Evolutionary conservation across 2,888 invertebrate genomes (phyloP).

Genomic region (Meteorus colon): DNA sequence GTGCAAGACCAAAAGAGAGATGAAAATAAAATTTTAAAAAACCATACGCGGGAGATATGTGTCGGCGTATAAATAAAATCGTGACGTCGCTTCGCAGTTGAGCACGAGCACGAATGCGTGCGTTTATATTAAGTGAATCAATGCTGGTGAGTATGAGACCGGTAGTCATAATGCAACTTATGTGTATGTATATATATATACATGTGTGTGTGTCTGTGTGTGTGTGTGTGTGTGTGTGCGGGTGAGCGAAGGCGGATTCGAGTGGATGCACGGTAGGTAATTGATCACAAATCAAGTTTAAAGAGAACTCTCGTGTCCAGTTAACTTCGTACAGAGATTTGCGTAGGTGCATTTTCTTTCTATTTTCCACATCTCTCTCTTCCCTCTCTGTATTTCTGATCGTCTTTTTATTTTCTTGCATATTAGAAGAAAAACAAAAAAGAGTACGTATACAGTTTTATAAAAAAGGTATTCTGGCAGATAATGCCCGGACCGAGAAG

Average conservation of each 20-base stretch:
- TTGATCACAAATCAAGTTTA: conserved; percentile 74
- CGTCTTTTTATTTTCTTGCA: conserved; percentile 44
- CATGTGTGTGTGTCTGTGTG: background rate
- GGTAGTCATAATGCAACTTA: conserved; percentile 23
- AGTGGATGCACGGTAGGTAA: conserved; percentile 69
- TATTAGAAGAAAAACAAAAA: background rate
- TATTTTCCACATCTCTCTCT: conserved; percentile 33
- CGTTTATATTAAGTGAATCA: conserved; percentile 59
- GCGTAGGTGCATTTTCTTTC: conserved; percentile 49
- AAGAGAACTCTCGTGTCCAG: conserved; percentile 62
- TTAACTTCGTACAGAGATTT: conserved; percentile 54
- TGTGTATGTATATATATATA: background rate
- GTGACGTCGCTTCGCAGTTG: conserved; percentile 57
- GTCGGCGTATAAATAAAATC: conserved; percentile 70
- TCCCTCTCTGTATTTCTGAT: conserved; percentile 46
- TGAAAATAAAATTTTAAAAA: conserved; percentile 36
- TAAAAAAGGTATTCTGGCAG: background rate
- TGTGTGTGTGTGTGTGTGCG: conserved; percentile 9
- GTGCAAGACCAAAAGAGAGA: conserved; percentile 56
- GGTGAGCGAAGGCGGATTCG: conserved; percentile 40
- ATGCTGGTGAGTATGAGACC: conserved; percentile 37
- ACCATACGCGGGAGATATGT: conserved; percentile 44
- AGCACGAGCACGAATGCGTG: background rate
- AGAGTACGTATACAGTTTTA: background rate
- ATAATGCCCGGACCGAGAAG: background rate